These are phyloP conservation scores for Myzus persicae DNA, from an alignment of 1,140 invertebrate species.

Conservation along the genomic window DNA sequence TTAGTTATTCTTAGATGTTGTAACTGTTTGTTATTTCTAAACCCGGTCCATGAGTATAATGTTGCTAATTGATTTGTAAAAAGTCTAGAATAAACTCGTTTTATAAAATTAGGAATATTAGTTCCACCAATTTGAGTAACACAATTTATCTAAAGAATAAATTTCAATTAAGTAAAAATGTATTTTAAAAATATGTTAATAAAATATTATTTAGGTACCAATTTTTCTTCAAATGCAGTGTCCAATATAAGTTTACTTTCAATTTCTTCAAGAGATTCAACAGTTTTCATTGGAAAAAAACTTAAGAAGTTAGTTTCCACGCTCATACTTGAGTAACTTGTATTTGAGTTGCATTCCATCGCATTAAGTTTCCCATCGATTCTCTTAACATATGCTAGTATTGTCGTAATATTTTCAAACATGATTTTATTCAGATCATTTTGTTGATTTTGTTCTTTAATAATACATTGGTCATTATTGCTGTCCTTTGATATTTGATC, in stretches of 20 bases:
- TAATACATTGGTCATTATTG: no score
- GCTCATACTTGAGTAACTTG: not conserved
- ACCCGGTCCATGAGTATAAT: not conserved
- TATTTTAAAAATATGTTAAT: not conserved
- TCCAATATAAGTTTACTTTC: not conserved
- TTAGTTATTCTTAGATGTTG: not conserved
- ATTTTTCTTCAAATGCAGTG: not conserved
- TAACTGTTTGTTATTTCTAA: not conserved
- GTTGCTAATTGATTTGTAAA: not conserved
- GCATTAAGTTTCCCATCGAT: not conserved
- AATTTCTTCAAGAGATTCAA: not conserved
- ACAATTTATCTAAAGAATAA: not conserved
- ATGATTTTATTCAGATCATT: not conserved
- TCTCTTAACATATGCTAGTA: not conserved
- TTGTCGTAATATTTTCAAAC: not conserved
- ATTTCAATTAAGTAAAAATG: not conserved
- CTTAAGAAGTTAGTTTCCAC: not conserved
- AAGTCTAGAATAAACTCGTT: not conserved
- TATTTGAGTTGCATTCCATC: not conserved
- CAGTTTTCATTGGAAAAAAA: not conserved
- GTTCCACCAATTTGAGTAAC: not conserved
- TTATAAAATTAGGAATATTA: not conserved
- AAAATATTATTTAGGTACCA: not conserved
- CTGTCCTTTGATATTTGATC: no score
- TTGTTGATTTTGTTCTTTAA: not conserved